phyloP scores from a whole-genome alignment of 1,140 invertebrate genomes.

The Zeugodacus cucurbitae region DNA sequence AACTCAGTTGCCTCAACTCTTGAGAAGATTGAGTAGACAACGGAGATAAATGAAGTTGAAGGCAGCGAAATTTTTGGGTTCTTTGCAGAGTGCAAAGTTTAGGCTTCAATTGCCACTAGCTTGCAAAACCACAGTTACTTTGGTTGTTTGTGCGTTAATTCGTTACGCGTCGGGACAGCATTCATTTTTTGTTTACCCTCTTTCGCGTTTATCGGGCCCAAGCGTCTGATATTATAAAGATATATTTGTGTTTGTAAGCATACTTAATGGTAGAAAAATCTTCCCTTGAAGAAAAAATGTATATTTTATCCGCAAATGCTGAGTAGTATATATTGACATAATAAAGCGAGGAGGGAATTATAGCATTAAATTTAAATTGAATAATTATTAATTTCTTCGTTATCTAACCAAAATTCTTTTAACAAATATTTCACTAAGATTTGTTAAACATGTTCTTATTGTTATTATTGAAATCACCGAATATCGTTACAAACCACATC shows the following conservation, averaged over 20 bases:
- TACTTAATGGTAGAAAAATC: neutral
- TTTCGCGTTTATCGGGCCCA: neutral
- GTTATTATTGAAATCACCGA: too few relatives aligned
- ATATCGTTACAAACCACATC: too few relatives aligned
- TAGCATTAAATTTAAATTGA: too few relatives aligned
- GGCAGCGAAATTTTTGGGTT: neutral
- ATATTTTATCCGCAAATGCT: too few relatives aligned
- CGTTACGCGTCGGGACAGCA: constrained; percentile 35
- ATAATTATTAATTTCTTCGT: too few relatives aligned
- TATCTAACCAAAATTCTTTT: too few relatives aligned
- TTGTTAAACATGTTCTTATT: too few relatives aligned
- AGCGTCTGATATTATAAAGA: neutral
- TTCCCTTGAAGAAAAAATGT: neutral
- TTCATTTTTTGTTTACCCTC: constrained; percentile 19
- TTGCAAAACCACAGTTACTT: neutral
- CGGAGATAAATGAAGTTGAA: constrained; percentile 12
- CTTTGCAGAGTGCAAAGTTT: neutral
- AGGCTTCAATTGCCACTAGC: neutral
- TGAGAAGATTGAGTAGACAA: constrained; percentile 2
- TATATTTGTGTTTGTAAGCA: neutral
- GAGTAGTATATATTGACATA: too few relatives aligned
- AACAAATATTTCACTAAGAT: too few relatives aligned
- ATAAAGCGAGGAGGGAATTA: too few relatives aligned
- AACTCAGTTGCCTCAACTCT: neutral
- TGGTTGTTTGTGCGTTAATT: constrained; percentile 33